Conservation (phyloP, 30 jellyfish, hydroid and myxozoan genomes). For the Clytia hemisphaerica region DNA sequence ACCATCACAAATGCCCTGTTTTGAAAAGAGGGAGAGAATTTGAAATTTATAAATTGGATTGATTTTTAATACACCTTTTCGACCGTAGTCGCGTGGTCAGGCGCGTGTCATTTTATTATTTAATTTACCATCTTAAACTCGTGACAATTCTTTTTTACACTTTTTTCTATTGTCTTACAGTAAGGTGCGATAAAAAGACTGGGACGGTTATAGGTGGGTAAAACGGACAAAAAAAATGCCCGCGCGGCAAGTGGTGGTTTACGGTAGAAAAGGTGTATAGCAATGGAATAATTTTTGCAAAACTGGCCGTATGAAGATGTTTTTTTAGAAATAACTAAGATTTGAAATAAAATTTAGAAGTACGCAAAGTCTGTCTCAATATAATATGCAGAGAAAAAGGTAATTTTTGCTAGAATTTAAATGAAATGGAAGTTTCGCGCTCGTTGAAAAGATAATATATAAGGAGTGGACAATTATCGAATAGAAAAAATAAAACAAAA, state of each 20-base stretch:
- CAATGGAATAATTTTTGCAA: background rate
- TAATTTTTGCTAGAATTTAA: no score
- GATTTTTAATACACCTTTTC: no score
- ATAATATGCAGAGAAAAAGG: no score
- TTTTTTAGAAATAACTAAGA: background rate
- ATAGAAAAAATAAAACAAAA: no score
- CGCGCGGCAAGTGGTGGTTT: background rate
- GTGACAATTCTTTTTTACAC: no score
- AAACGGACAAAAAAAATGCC: background rate
- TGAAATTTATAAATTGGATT: background rate
- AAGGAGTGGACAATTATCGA: no score
- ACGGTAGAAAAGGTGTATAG: background rate
- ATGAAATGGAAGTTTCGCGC: no score
- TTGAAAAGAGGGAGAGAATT: background rate
- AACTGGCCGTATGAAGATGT: background rate
- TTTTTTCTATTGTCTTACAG: no score
- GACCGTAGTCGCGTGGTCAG: no score
- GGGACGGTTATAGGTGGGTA: background rate
- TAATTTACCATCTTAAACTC: background rate
- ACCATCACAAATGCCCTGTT: conserved; percentile 90
- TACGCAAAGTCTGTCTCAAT: no score
- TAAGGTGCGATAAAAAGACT: background rate
- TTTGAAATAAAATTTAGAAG: background rate
- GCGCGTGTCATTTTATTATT: no score
- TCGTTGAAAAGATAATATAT: no score